These are phyloP conservation scores for Oxyteleia sp. DNA, from an alignment of 2,888 invertebrate species.

Conservation along the genomic window DNA sequence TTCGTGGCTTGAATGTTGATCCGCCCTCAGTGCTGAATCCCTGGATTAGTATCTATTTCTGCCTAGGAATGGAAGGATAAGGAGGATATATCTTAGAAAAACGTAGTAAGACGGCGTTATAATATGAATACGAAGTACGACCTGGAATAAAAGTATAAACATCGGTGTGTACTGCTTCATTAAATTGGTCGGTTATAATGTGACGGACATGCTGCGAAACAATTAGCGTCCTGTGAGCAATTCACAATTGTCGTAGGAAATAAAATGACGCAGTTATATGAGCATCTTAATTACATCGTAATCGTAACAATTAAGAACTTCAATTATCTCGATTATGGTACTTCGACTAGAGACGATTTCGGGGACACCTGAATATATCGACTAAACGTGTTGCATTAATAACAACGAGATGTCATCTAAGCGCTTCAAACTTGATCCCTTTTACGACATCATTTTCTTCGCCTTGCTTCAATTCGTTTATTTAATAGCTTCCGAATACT, in stretches of 20 bases:
- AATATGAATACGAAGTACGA: constrained; percentile 42
- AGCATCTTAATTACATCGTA: constrained; percentile 61
- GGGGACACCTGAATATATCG: constrained; percentile 25
- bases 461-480: constrained; percentile 2
- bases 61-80: constrained; percentile 56
- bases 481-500: constrained; percentile 11
- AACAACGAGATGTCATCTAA: constrained; percentile 1
- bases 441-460: constrained; percentile 10
- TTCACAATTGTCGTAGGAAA: constrained; percentile 55
- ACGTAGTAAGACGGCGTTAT: constrained; percentile 42
- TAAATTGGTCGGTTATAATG: constrained; percentile 14
- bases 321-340: constrained; percentile 60
- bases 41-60: constrained; percentile 83
- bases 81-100: constrained; percentile 79
- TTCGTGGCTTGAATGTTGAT: constrained; percentile 75
- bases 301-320: constrained; percentile 65
- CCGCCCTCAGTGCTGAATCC: constrained; percentile 79
- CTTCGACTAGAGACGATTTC: constrained; percentile 31
- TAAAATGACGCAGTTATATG: constrained; percentile 59
- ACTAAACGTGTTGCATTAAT: constrained; percentile 17
- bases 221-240: constrained; percentile 52
- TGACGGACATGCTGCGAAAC: constrained; percentile 41
- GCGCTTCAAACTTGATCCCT: not conserved
- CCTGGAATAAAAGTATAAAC: constrained; percentile 8
- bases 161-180: constrained; percentile 14